Conservation (phyloP, 2,113 vertebrate species). For the Bubo bubo region DNA sequence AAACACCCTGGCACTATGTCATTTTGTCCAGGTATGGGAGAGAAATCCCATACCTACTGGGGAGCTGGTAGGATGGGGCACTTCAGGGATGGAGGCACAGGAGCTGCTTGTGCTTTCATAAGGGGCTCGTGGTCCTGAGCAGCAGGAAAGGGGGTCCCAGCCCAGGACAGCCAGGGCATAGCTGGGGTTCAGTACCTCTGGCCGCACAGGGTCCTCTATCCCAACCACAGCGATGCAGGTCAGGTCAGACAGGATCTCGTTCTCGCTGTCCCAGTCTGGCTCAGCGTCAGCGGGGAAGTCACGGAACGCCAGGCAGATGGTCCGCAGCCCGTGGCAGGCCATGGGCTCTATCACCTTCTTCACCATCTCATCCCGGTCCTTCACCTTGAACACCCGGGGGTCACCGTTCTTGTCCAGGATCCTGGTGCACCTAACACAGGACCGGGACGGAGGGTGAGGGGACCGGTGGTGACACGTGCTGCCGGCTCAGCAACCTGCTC, state of each 20-base stretch:
- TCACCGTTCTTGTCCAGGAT: constrained; percentile 87
- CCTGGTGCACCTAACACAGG: constrained; percentile 81
- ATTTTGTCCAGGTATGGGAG: neutral
- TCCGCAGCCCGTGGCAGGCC: constrained; percentile 92
- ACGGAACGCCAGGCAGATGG: constrained; percentile 92
- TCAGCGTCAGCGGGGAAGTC: constrained; percentile 82
- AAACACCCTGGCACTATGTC: fast-evolving
- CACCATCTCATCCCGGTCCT: constrained; percentile 94
- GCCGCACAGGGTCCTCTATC: constrained; percentile 95
- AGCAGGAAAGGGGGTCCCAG: neutral
- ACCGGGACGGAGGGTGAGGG: neutral
- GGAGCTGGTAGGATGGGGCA: neutral
- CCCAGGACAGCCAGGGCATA: neutral
- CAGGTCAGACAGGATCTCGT: constrained; percentile 86
- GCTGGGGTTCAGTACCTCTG: constrained; percentile 77
- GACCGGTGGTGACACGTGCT: neutral
- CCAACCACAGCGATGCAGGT: constrained; percentile 92
- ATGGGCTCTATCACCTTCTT: constrained; percentile 93
- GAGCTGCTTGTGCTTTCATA: neutral
- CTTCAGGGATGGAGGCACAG: neutral
- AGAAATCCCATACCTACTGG: neutral
- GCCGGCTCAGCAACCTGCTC: neutral
- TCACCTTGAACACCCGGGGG: constrained; percentile 80
- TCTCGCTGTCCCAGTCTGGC: constrained; percentile 90
- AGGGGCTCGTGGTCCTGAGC: fast-evolving